Base-by-base conservation (phyloP, 2,113 vertebrate species). In the Deroptyus accipitrinus region DNA sequence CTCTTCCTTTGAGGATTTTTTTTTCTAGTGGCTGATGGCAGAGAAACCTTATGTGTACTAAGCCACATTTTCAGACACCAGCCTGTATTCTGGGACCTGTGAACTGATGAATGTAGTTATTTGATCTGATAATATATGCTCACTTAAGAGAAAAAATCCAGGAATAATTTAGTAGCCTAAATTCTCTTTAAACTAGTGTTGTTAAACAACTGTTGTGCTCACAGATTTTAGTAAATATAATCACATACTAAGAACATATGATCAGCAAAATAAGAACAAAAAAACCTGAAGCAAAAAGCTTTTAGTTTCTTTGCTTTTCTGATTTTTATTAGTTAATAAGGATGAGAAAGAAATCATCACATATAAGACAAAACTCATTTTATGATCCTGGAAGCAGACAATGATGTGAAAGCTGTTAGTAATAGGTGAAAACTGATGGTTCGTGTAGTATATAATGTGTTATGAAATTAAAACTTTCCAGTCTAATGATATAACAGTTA, bases 401-500 rank as follows among this genome's bases (percentile, higher is more conserved):
- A 37, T 33, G 54, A 39, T 6, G 9, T 49, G 51, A 83, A 42
- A 20, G 25, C 37, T 67, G 37, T 51, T 78, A 51, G 11, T 25
- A 74, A 33, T 24, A 61, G 17, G 8, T 39, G 28, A 61, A 74
- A 86, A 75, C 4, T 28, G 25, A 48, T n/a, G 9, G 46, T 27
- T 49, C 1, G 1, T 1, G 0, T 37, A 35, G 8, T 19, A 16
- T 13, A 11, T 9, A 39, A 41, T 7, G 6, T 33, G 28, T 39
- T 61, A 42, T 9, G n/a, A 81, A 92, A 91, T 59, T 35, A 23
- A 67, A 82, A 59, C 28, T 82, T 69, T 63, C 41, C 61, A 72
- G 28, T 67, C 25, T 70, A 87, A 67, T 2, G 2, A 52, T 10
- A 7, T 68, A 62, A 49, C 13, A 51, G 27, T 72, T 85, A 61